phyloP scores from a whole-genome alignment of 1,140 invertebrate species.

The Drosophila azteca region DNA sequence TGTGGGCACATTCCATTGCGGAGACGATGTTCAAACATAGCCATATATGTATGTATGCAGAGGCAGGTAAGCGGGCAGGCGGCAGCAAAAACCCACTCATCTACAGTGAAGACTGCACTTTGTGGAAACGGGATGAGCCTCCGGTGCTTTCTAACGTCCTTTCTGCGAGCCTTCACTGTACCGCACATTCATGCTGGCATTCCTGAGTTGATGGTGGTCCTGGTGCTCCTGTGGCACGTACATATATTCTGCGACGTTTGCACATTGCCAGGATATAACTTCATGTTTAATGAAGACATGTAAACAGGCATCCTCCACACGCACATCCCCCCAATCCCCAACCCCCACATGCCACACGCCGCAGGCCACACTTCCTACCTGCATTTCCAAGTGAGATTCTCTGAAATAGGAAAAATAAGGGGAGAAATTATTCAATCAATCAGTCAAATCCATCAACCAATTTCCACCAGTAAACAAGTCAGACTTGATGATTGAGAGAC shows the following conservation, averaged over 20 bases:
- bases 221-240: conserved; percentile 48
- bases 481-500: conserved; percentile 57
- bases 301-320: conserved; percentile 28
- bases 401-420: conserved; percentile 23
- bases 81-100: not conserved
- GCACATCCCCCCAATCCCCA: too few relatives aligned
- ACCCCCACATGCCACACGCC: not conserved
- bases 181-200: conserved; percentile 35
- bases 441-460: conserved; percentile 76
- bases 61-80: not conserved
- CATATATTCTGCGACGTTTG: conserved; percentile 63
- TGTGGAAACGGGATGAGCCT: not conserved
- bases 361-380: conserved; percentile 8
- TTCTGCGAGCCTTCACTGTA: conserved; percentile 9
- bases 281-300: conserved; percentile 79
- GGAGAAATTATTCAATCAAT: conserved; percentile 69
- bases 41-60: conserved; percentile 17
- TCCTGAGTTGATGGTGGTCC: conserved; percentile 5
- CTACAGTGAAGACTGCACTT: not conserved
- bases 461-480: conserved; percentile 68
- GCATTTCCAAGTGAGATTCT: conserved; percentile 5
- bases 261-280: conserved; percentile 79
- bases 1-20: conserved; percentile 58
- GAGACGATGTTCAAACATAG: conserved; percentile 60
- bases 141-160: too few relatives aligned